Evolutionary conservation across 2,113 vertebrate genomes (phyloP).

Genomic region (Amazona guildingii): DNA sequence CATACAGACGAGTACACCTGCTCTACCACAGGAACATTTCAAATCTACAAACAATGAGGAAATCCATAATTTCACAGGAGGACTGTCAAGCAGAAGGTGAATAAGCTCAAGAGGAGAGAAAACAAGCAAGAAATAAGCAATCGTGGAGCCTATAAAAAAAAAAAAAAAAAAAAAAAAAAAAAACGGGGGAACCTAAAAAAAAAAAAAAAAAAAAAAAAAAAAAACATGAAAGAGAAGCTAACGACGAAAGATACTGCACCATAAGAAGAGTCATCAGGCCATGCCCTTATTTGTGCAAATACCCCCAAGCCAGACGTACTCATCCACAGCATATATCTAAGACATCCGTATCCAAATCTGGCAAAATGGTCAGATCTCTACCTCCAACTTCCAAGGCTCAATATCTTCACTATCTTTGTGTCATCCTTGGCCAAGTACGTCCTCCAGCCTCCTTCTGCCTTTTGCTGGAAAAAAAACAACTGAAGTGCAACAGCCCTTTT

Average conservation of each 20-base stretch:
- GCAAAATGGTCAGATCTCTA: not conserved
- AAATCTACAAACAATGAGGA: not conserved
- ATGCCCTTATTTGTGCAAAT: not conserved
- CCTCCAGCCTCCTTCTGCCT: not conserved
- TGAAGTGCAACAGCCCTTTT: not conserved
- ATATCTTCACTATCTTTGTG: not conserved
- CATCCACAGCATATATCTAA: not conserved
- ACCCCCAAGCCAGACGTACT: not conserved
- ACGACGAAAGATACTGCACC: not conserved
- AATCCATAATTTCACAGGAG: not conserved
- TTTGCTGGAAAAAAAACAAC: not conserved
- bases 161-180: not conserved
- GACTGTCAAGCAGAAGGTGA: not conserved
- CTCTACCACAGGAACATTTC: not conserved
- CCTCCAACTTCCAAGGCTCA: not conserved
- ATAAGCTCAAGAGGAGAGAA: not conserved
- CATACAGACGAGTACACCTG: not conserved
- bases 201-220: not conserved
- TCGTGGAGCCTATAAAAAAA: not conserved
- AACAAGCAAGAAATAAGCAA: not conserved
- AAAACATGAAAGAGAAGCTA: not conserved
- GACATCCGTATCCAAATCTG: not conserved
- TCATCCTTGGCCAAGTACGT: not conserved
- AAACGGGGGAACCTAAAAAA: not conserved
- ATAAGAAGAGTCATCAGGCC: not conserved